Evolutionary conservation across 2,888 invertebrate genomes (phyloP), one percentile per base, ranked within the genome.

Genomic region (Frankliniella intonsa): DNA sequence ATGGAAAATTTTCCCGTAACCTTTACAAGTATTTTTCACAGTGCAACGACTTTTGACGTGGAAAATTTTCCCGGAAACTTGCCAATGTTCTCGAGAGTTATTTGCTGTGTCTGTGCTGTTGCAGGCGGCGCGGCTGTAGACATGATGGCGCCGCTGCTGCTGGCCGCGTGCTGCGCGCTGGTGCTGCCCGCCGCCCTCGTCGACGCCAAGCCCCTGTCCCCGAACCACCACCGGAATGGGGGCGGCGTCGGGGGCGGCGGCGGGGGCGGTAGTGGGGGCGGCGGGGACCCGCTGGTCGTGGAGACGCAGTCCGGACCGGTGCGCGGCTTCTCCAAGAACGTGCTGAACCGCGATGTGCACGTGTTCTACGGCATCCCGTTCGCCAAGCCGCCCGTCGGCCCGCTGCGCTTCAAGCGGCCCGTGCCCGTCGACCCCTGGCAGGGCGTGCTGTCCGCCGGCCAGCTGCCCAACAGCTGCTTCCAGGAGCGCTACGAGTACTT

Each of bases 401-500:
- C 94, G 82, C 90, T 97, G 83, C 90, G 97, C 86, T 97, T 97
- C 89, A 91, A 94, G 81, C 93, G 94, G 85, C 97, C 97, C 14
- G 93, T 95, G 81, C 94, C 95, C 14, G 92, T 95, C 83, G 95
- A 95, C 84, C 94, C 95, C 0, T 97, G 96, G 96, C 94, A 94
- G 86, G 95, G 95, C 0, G 93, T 95, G 17, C 89, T 94, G 81
- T 94, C 96, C 88, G 95, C 96, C 65, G 95, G 93, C 10, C 90
- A 91, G 76, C 90, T 94, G 87, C 95, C 97, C 62, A 95, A 96
- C 87, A 94, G 95, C 84, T 97, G 97, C 89, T 94, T 93, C 86
- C 97, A 97, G 88, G 95, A 95, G 87, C 91, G 94, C 85, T 97
- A 96, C 87, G 95, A 94, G 88, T 95, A 94, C 87, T 97, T 96